A percentile compares a stretch with the other conserved stretches of the same genome.
Conservation (phyloP, 2,113 vertebrate species). For the Mionectes macconnelli region DNA sequence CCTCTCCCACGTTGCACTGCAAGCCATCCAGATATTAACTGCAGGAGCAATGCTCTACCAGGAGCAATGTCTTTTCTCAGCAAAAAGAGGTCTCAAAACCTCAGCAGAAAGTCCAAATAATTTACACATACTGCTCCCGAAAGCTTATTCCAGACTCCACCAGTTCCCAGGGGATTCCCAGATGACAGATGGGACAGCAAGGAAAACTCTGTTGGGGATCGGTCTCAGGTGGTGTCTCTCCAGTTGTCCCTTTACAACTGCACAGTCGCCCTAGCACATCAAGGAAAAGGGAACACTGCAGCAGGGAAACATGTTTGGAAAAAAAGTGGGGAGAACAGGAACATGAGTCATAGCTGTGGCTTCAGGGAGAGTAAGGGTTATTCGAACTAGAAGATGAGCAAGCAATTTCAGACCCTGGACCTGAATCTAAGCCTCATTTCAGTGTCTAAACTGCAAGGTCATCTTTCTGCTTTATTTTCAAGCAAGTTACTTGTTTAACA, state of each 20-base stretch:
- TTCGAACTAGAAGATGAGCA: not conserved
- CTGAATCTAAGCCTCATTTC: not conserved
- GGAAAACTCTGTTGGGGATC: not conserved
- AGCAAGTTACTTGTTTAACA: not conserved
- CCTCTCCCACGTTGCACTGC: not conserved
- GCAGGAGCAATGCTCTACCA: not conserved
- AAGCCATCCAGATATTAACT: not conserved
- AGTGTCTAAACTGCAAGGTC: not conserved
- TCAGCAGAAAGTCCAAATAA: not conserved
- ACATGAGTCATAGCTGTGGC: not conserved
- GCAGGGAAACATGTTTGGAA: not conserved
- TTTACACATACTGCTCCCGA: not conserved
- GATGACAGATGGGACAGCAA: not conserved
- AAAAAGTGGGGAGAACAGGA: not conserved
- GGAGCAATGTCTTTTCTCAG: not conserved
- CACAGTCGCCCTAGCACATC: rapidly evolving
- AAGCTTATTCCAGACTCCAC: not conserved
- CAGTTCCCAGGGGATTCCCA: not conserved
- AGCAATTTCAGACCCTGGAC: not conserved
- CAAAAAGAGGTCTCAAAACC: not conserved
- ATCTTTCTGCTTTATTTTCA: not conserved
- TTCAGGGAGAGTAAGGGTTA: not conserved
- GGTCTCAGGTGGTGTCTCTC: not conserved
- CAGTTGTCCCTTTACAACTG: not conserved
- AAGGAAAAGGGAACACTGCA: not conserved